Conservation (phyloP, 2,113 vertebrate species). For the Smithornis capensis region DNA sequence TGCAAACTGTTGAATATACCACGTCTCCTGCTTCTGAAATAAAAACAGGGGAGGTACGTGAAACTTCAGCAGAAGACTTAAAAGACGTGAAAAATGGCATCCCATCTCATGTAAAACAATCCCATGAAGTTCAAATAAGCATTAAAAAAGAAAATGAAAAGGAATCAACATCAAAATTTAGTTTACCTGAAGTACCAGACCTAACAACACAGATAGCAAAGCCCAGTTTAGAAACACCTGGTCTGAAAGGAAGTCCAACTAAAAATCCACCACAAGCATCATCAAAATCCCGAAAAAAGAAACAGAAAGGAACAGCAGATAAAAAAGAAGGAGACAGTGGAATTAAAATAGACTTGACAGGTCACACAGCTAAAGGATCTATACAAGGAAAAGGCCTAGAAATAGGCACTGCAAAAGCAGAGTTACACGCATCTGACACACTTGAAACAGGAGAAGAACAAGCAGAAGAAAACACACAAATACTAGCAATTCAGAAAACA, state of each 20-base stretch:
- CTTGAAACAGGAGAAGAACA: neutral
- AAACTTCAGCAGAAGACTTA: neutral
- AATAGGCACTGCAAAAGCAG: neutral
- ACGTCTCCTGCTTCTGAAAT: neutral
- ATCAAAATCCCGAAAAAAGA: constrained; percentile 48
- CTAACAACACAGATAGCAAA: neutral
- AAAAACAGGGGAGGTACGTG: neutral
- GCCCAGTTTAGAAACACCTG: neutral
- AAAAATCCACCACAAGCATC: neutral
- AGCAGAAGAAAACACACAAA: neutral
- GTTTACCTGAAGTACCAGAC: neutral
- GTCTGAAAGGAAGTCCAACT: neutral
- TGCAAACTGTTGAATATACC: constrained; percentile 25
- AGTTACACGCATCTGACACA: neutral
- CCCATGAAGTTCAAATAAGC: constrained; percentile 67
- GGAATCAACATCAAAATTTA: neutral
- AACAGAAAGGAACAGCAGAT: constrained; percentile 24
- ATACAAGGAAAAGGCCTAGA: constrained; percentile 15
- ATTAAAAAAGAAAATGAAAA: constrained; percentile 46
- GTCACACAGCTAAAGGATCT: neutral
- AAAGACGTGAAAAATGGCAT: constrained; percentile 32
- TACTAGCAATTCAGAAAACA: neutral
- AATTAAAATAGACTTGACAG: neutral
- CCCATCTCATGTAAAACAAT: neutral
- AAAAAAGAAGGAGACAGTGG: neutral